A percentile compares a stretch with the other conserved stretches of the same genome.
Evolutionary conservation across 2,888 invertebrate species (phyloP).

Genomic region (Drosophila falleni): DNA sequence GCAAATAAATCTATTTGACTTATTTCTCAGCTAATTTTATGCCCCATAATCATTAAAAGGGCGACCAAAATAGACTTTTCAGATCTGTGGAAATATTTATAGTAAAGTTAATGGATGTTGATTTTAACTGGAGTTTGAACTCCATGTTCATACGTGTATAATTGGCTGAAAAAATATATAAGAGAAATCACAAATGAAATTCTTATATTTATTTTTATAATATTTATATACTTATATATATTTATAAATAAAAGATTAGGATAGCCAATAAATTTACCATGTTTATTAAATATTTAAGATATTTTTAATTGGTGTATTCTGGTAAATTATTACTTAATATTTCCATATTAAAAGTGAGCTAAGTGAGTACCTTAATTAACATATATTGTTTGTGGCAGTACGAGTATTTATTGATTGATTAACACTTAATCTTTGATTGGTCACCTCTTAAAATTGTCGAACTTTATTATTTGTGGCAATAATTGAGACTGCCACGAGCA

Average conservation of each 20-base stretch:
- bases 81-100: neutral
- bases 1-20: slow-evolving; percentile 1
- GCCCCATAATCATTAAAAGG: neutral
- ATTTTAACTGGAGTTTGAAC: neutral
- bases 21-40: slow-evolving; percentile 2
- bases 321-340: no score
- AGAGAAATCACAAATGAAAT: no score
- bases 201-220: no score
- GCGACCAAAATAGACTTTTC: neutral
- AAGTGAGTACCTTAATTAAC: no score
- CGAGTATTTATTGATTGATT: slow-evolving; percentile 1
- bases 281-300: no score
- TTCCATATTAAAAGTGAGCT: no score
- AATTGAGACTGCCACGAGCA: slow-evolving; percentile 37
- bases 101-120: neutral
- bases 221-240: no score
- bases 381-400: neutral
- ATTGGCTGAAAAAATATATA: neutral
- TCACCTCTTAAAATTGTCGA: slow-evolving; percentile 18
- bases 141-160: neutral
- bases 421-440: slow-evolving; percentile 10
- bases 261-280: no score
- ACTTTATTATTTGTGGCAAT: slow-evolving; percentile 36
- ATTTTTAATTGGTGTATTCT: neutral
- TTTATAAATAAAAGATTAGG: no score